Percentiles rank a stretch among this genome's conserved stretches.
Conservation (phyloP, 1,140 invertebrate species). For the Achroia grisella region DNA sequence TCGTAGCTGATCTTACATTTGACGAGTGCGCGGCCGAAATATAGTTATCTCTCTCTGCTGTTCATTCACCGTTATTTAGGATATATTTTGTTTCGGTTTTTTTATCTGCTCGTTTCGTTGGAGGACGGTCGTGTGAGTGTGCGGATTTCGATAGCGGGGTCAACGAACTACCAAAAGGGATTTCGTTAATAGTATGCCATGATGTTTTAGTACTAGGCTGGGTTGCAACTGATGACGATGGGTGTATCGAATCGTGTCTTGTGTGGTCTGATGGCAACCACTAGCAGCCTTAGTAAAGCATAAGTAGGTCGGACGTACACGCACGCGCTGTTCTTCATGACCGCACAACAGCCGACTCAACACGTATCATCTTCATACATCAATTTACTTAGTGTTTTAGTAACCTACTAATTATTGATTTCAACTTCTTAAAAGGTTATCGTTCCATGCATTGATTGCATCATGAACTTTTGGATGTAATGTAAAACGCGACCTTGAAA, state of each 20-base stretch:
- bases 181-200: constrained; percentile 54
- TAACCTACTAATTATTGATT: not conserved
- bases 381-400: too few species aligned
- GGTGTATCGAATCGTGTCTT: constrained; percentile 27
- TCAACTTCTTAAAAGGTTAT: not conserved
- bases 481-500: not conserved
- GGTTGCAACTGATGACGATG: constrained; percentile 29
- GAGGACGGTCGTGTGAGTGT: constrained; percentile 65
- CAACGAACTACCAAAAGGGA: constrained; percentile 64
- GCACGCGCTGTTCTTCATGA: constrained; percentile 53
- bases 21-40: constrained; percentile 57
- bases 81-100: constrained; percentile 64
- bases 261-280: constrained; percentile 41
- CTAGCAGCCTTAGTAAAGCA: constrained; percentile 32
- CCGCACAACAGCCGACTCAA: constrained; percentile 21
- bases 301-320: constrained; percentile 60
- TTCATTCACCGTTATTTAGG: constrained; percentile 52
- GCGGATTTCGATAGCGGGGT: constrained; percentile 71
- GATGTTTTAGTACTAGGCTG: constrained; percentile 54
- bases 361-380: constrained; percentile 8
- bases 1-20: constrained; percentile 62
- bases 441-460: not conserved
- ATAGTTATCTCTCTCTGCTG: constrained; percentile 67
- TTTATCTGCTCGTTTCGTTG: constrained; percentile 54
- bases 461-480: not conserved